These are phyloP conservation scores for Oreohelix idahoensis DNA, from an alignment of 1,140 invertebrate genomes.

Conservation along the genomic window DNA sequence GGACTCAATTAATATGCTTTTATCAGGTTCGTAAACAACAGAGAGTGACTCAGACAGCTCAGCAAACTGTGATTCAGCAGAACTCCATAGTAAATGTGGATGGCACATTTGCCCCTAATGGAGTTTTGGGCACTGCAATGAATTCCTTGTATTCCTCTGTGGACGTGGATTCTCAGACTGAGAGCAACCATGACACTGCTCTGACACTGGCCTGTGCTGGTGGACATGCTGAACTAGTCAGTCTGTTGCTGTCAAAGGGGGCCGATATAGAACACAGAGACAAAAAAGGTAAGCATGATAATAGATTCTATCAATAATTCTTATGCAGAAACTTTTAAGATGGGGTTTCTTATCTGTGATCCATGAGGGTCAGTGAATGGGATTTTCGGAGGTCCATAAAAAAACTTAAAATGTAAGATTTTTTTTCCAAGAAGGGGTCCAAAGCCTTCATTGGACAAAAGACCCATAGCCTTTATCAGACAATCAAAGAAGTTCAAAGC, in stretches of 20 bases:
- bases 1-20: no score
- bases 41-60: conserved; percentile 37
- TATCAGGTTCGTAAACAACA: conserved; percentile 49
- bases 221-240: conserved; percentile 95
- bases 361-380: no score
- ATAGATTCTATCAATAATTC: no score
- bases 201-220: conserved; percentile 97
- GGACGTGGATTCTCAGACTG: conserved; percentile 96
- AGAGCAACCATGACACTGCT: conserved; percentile 98
- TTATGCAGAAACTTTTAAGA: no score
- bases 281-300: conserved; percentile 82
- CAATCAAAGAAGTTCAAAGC: no score
- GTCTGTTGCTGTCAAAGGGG: conserved; percentile 88
- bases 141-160: conserved; percentile 63
- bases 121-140: conserved; percentile 62
- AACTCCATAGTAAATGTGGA: conserved; percentile 43
- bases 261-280: conserved; percentile 98
- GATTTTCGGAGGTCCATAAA: no score
- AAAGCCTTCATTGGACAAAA: no score
- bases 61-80: conserved; percentile 32
- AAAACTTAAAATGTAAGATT: no score
- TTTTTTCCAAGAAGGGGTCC: no score
- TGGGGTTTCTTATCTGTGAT: no score
- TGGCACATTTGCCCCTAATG: conserved; percentile 56
- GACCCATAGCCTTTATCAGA: no score